Percentiles rank a stretch among this genome's conserved stretches.
phyloP scores from a whole-genome alignment of 2,888 invertebrate genomes.

The Coecobrya sp. region DNA sequence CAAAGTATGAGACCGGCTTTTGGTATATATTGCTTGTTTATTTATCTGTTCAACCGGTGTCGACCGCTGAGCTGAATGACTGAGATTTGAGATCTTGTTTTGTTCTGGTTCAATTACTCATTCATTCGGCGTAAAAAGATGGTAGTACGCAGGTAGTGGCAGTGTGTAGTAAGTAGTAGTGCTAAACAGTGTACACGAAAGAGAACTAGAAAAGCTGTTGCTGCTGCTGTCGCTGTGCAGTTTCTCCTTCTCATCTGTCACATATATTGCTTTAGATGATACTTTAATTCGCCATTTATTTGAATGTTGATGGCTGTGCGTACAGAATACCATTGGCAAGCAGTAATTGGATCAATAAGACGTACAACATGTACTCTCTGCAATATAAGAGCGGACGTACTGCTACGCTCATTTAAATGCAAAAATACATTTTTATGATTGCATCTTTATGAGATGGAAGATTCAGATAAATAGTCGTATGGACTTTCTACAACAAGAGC shows the following conservation, averaged over 20 bases:
- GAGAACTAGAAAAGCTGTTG: slow-evolving; percentile 23
- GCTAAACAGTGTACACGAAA: background rate
- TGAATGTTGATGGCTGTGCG: slow-evolving; percentile 50
- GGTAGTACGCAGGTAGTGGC: background rate
- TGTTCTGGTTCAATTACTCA: slow-evolving; percentile 77
- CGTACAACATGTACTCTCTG: background rate
- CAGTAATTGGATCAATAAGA: slow-evolving; percentile 65
- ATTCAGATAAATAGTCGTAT: slow-evolving; percentile 32
- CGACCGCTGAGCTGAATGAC: slow-evolving; percentile 5
- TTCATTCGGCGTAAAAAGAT: slow-evolving; percentile 57
- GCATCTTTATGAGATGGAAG: slow-evolving; percentile 65
- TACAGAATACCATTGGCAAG: slow-evolving; percentile 37
- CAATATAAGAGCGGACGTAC: slow-evolving; percentile 22
- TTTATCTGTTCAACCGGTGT: slow-evolving; percentile 38
- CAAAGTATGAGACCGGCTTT: background rate
- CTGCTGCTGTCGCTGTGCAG: slow-evolving; percentile 33
- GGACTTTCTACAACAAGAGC: slow-evolving; percentile 39
- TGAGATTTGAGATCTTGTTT: slow-evolving; percentile 71
- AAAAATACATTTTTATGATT: slow-evolving; percentile 56
- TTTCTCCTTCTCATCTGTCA: slow-evolving; percentile 62
- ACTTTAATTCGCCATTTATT: slow-evolving; percentile 73
- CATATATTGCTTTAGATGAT: slow-evolving; percentile 66
- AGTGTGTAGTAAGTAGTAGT: background rate
- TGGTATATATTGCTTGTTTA: slow-evolving; percentile 43
- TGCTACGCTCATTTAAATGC: slow-evolving; percentile 63